phyloP scores from a whole-genome alignment of 2,888 invertebrate species.

The Tricholauxania praeusta region DNA sequence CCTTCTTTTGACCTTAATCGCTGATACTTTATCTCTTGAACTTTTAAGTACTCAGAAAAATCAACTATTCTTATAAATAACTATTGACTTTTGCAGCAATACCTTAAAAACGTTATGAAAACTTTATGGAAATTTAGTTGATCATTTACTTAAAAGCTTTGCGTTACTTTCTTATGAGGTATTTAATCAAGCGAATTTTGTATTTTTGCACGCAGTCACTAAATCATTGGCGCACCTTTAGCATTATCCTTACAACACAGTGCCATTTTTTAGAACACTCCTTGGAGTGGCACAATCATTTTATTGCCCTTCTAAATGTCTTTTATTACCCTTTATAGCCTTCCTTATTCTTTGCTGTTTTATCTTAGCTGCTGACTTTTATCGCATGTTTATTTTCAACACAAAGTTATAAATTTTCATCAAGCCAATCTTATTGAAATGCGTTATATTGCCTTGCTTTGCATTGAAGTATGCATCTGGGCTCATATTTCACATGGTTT shows the following conservation, averaged over 20 bases:
- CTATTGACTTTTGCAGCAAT: too few species aligned
- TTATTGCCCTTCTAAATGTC: conserved; percentile 7
- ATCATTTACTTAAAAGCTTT: conserved; percentile 22
- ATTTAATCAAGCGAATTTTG: conserved; percentile 18
- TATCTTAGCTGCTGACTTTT: not conserved
- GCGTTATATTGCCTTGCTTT: not conserved
- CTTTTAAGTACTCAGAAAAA: too few species aligned
- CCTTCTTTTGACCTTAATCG: too few species aligned
- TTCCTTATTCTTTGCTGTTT: not conserved
- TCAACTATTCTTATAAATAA: too few species aligned
- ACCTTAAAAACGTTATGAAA: too few species aligned
- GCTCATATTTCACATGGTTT: conserved; percentile 18
- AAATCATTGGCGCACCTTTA: conserved; percentile 7
- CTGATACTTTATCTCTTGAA: too few species aligned
- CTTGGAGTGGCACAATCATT: not conserved
- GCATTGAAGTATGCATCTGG: not conserved
- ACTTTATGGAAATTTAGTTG: too few species aligned
- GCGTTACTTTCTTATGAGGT: not conserved
- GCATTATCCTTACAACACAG: too few species aligned
- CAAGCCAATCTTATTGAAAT: conserved; percentile 19
- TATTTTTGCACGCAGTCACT: not conserved
- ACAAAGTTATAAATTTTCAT: conserved; percentile 18
- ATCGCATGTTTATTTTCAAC: not conserved
- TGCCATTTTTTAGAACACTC: too few species aligned
- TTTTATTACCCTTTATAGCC: not conserved